Conservation (phyloP, 2,888 invertebrate species). For the Agriopis leucophaearia region DNA sequence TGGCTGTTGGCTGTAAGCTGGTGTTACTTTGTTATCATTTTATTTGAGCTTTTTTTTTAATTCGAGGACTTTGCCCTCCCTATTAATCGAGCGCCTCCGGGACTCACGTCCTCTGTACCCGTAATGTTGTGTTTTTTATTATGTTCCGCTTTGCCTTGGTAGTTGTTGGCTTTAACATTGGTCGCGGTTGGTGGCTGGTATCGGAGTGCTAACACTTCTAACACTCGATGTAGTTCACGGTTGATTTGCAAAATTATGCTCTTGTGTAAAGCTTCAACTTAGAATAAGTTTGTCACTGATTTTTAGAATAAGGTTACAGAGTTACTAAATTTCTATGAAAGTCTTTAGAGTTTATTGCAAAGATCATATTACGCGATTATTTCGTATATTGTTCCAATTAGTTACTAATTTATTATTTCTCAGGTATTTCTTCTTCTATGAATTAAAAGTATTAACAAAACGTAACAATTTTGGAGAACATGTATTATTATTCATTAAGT, state of each 20-base stretch:
- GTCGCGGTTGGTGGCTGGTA: constrained; percentile 78
- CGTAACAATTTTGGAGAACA: constrained; percentile 52
- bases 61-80: constrained; percentile 60
- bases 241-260: constrained; percentile 78
- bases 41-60: constrained; percentile 74
- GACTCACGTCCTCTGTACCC: constrained; percentile 83
- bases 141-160: constrained; percentile 84
- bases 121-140: constrained; percentile 81
- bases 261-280: constrained; percentile 58
- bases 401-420: constrained; percentile 31
- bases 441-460: constrained; percentile 58
- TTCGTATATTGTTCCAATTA: constrained; percentile 31
- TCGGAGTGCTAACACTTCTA: constrained; percentile 85
- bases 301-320: constrained; percentile 42
- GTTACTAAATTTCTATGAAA: constrained; percentile 35
- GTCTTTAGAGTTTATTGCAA: constrained; percentile 1
- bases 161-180: constrained; percentile 83
- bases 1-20: constrained; percentile 83
- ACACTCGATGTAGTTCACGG: constrained; percentile 70
- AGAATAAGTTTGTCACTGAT: constrained; percentile 40
- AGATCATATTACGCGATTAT: not conserved
- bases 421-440: constrained; percentile 46
- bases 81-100: constrained; percentile 77
- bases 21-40: constrained; percentile 69
- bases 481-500: constrained; percentile 61